phyloP scores from a whole-genome alignment of 2,888 invertebrate species.

The Synergus itoensis region DNA sequence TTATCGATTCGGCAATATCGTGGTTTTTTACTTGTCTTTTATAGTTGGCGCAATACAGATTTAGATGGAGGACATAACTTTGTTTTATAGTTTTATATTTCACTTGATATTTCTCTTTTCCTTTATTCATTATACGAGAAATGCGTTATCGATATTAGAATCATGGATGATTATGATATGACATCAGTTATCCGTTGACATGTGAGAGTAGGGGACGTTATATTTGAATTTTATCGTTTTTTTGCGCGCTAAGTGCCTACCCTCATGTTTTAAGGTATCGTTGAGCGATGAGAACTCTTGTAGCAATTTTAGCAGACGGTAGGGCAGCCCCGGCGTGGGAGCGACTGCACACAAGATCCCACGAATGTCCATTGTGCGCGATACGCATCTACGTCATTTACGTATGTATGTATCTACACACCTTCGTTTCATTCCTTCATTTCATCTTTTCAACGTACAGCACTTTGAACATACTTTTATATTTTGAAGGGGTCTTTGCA shows the following conservation, averaged over 20 bases:
- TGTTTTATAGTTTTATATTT: not conserved
- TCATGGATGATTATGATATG: not conserved
- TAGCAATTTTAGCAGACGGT: conserved; percentile 66
- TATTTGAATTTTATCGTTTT: not conserved
- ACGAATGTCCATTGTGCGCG: conserved; percentile 70
- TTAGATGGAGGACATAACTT: not conserved
- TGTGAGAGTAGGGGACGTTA: not conserved
- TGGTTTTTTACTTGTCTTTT: not conserved
- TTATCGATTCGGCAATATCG: not conserved
- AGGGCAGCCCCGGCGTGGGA: conserved; percentile 73
- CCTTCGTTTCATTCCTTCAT: conserved; percentile 57
- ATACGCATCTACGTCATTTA: conserved; percentile 75
- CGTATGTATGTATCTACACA: conserved; percentile 67
- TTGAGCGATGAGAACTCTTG: conserved; percentile 70
- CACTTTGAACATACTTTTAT: conserved; percentile 43
- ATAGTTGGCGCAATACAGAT: not conserved
- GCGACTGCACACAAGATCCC: conserved; percentile 72
- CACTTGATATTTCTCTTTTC: not conserved
- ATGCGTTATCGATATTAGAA: no score
- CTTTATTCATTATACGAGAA: no score
- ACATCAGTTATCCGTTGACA: not conserved
- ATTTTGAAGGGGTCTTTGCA: not conserved
- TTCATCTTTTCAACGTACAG: conserved; percentile 47
- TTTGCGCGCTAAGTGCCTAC: not conserved
- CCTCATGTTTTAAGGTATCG: conserved; percentile 1